Conservation (phyloP, 2,797 vertebrate species). For the Neosilurus mollespiculum region DNA sequence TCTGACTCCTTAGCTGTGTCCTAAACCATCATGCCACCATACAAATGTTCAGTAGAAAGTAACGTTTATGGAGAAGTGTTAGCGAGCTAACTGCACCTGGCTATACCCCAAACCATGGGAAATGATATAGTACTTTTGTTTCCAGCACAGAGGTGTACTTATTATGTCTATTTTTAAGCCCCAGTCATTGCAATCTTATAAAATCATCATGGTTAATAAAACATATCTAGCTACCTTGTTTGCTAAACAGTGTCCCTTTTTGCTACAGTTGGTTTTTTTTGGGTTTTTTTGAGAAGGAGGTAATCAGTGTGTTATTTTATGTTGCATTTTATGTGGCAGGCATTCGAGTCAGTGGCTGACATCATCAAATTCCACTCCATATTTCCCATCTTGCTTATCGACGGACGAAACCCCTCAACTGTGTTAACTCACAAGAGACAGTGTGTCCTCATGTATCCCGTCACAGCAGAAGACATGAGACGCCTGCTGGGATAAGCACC, state of each 20-base stretch:
- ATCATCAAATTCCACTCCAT: slow-evolving; percentile 85
- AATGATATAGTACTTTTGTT: too few relatives aligned
- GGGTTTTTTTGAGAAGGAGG: too few relatives aligned
- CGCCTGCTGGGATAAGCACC: slow-evolving; percentile 14
- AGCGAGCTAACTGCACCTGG: neutral
- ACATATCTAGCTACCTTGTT: neutral
- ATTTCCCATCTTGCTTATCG: slow-evolving; percentile 81
- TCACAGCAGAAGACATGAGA: slow-evolving; percentile 57
- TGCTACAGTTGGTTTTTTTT: too few relatives aligned
- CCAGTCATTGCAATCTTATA: neutral
- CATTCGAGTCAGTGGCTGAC: slow-evolving; percentile 83
- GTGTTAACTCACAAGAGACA: slow-evolving; percentile 60
- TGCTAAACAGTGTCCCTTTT: neutral
- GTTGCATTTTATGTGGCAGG: slow-evolving; percentile 63
- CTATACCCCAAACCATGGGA: neutral
- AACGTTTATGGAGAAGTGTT: neutral
- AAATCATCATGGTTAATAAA: neutral
- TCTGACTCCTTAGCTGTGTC: neutral
- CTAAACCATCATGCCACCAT: neutral
- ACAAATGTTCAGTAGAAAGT: neutral
- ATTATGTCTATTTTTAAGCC: neutral
- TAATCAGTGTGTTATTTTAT: neutral
- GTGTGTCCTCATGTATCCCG: slow-evolving; percentile 75
- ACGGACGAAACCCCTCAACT: slow-evolving; percentile 72
- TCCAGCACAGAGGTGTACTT: neutral